Base-by-base conservation (phyloP, 2,113 vertebrate genomes). In the Triplophysa dalaica region DNA sequence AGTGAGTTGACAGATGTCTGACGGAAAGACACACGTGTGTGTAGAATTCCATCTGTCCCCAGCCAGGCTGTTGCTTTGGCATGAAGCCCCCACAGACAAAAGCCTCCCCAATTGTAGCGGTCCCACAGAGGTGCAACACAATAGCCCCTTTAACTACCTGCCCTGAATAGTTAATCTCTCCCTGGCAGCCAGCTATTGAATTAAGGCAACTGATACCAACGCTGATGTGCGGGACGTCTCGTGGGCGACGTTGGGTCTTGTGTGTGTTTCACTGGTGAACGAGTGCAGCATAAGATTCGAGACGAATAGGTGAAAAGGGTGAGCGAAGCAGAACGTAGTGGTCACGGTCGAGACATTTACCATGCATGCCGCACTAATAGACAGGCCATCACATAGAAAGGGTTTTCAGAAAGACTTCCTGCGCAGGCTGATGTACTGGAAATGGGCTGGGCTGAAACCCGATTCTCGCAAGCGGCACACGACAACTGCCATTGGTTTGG, bases 121-220 rank as follows among this genome's bases (percentile, higher is more conserved):
- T 67, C 81, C 87, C 85, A 88, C 85, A 87, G 82, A 82, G 77
- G 41, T 90, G 89, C 86, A 90, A 92, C 88, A 92, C 89, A 92
- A 93, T 92, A 89, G 89, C 85, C 78, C 81, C 88, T 91, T 91
- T 88, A 91, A 89, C 92, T 90, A 93, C 90, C 91, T 92, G 90
- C 87, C 86, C 83, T 91, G 89, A 91, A 93, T 92, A 91, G 90
- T 91, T 92, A 90, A 93, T 92, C 86, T 91, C 84, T 87, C 88
- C 85, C 89, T 88, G 90, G 87, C 91, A 89, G 86, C 83, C 12
- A 85, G 91, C 90, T 92, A 94, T 92, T 93, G 90, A 92, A 90
- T 91, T 91, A 88, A 87, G 86, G 91, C 88, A 94, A 93, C 81
- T 17, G 89, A 94, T 92, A 93, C 89, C 86, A 83, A 86, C 87